Percentiles rank a stretch among this genome's conserved stretches.
These are phyloP conservation scores for Rutilus rutilus DNA, from an alignment of 2,113 vertebrate species.

Conservation along the genomic window DNA sequence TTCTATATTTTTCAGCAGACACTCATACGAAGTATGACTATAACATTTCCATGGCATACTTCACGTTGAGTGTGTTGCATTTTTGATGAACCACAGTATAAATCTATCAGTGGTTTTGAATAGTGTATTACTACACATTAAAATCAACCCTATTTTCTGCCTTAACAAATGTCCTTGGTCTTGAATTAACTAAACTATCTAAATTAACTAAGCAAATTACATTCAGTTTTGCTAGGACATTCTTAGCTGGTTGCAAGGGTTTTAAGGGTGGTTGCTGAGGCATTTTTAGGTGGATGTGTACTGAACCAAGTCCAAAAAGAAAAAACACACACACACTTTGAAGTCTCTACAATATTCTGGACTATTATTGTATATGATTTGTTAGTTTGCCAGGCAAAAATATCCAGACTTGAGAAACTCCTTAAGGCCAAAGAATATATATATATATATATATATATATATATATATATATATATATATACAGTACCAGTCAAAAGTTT, in stretches of 20 bases:
- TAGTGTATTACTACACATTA: background rate
- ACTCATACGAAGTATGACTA: background rate
- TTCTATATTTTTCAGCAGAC: background rate
- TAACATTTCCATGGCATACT: background rate
- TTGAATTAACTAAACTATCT: background rate
- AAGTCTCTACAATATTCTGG: too few species aligned
- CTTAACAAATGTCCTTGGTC: background rate
- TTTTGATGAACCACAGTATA: background rate
- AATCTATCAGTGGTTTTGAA: conserved; percentile 4
- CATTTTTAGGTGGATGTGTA: background rate
- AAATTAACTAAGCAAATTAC: background rate
- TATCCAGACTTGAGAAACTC: too few species aligned
- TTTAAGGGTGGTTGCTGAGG: background rate
- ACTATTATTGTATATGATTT: too few species aligned
- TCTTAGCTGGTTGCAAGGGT: background rate
- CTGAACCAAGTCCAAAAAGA: background rate
- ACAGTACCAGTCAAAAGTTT: too few species aligned
- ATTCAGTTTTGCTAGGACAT: background rate
- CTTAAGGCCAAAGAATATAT: too few species aligned
- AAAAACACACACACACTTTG: too few species aligned
- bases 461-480: too few species aligned
- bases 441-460: too few species aligned
- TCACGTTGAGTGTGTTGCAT: background rate
- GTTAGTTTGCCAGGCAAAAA: too few species aligned
- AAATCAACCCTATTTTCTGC: background rate